Evolutionary conservation across 2,888 invertebrate species (phyloP).

Genomic region (Onchidella celtica): DNA sequence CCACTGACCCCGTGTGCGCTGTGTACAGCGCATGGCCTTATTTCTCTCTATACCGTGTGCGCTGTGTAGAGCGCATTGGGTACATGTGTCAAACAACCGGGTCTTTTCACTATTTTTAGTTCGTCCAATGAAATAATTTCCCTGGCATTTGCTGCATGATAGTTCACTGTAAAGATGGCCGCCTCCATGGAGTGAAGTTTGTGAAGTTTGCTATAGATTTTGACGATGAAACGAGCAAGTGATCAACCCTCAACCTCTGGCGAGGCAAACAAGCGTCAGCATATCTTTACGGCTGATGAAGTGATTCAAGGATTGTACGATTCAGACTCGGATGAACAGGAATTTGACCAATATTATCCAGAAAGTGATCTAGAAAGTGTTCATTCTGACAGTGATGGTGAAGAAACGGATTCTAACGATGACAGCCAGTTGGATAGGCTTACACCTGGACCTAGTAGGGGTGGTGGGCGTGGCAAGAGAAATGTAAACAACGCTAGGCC

Average conservation of each 20-base stretch:
- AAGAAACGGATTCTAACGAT: not conserved
- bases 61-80: not conserved
- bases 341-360: not conserved
- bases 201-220: not conserved
- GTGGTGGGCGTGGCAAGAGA: not conserved
- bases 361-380: not conserved
- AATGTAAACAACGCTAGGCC: not conserved
- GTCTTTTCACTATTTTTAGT: not conserved
- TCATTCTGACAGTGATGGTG: not conserved
- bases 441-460: not conserved
- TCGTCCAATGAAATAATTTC: not conserved
- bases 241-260: not conserved
- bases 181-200: not conserved
- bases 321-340: not conserved
- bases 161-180: not conserved
- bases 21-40: not conserved
- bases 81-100: not conserved
- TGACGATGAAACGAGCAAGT: not conserved
- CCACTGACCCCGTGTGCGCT: not conserved
- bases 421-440: not conserved
- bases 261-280: not conserved
- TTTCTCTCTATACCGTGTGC: not conserved
- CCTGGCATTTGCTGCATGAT: not conserved
- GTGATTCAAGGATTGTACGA: not conserved
- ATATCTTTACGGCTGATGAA: not conserved